A percentile compares a stretch with the other conserved stretches of the same genome.
Conservation (phyloP, 1,140 invertebrate species). For the Coelopa frigida region DNA sequence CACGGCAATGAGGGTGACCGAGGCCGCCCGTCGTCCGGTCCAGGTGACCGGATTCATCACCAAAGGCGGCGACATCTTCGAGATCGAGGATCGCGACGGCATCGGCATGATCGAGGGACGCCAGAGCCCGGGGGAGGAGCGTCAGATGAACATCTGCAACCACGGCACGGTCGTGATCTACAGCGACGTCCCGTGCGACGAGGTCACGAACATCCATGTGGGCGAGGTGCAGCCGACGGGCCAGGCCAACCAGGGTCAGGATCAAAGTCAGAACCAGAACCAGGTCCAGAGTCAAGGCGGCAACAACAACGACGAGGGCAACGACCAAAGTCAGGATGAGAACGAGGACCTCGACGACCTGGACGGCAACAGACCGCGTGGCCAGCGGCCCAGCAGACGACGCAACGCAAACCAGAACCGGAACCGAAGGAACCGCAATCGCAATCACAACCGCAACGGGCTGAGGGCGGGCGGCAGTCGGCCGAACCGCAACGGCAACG, state of each 20-base stretch:
- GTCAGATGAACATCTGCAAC: conserved; percentile 26
- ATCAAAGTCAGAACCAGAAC: conserved; percentile 7
- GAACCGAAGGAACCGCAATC: conserved; percentile 14
- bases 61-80: conserved; percentile 34
- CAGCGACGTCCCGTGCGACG: conserved; percentile 38
- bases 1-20: no score
- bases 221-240: conserved; percentile 22
- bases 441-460: conserved; percentile 4
- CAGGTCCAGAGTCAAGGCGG: conserved; percentile 2
- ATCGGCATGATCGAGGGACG: conserved; percentile 32
- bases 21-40: no score
- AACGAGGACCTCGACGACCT: conserved; percentile 19
- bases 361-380: conserved; percentile 11
- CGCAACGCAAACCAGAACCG: no score
- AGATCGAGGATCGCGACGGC: conserved; percentile 31
- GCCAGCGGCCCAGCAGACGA: conserved; percentile 8
- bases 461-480: neutral
- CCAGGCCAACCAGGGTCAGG: no score
- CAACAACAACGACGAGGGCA: conserved; percentile 10
- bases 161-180: conserved; percentile 38
- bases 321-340: conserved; percentile 1
- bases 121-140: conserved; percentile 17
- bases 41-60: conserved; percentile 40
- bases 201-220: conserved; percentile 29
- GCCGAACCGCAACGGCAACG: conserved; percentile 12